Percentiles rank a stretch among this genome's conserved stretches.
These are phyloP conservation scores for Lysiphlebus fabarum DNA, from an alignment of 1,140 invertebrate genomes.

Conservation along the genomic window DNA sequence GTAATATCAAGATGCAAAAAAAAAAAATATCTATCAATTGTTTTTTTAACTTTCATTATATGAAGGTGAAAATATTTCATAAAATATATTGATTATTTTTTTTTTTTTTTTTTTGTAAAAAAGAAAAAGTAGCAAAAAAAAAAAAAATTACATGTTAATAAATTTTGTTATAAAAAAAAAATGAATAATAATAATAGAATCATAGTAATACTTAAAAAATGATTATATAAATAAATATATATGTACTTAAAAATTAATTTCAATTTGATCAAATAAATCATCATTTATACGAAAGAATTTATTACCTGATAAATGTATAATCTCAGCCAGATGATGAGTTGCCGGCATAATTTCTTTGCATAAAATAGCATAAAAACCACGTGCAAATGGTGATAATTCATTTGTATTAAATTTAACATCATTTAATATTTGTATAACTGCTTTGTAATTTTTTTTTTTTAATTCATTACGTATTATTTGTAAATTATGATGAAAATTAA, in stretches of 20 bases:
- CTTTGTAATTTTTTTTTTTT: slow-evolving; percentile 32
- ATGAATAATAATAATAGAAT: background rate
- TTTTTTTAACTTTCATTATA: too few relatives aligned
- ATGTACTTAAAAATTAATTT: background rate
- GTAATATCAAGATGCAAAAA: too few relatives aligned
- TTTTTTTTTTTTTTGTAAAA: too few relatives aligned
- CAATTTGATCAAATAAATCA: background rate
- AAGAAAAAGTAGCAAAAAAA: too few relatives aligned
- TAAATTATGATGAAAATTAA: slow-evolving; percentile 32
- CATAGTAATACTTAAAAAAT: background rate
- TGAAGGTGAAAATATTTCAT: too few relatives aligned
- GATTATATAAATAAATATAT: background rate
- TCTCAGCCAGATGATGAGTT: slow-evolving; percentile 27
- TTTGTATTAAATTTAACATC: slow-evolving; percentile 17
- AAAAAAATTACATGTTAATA: slow-evolving; percentile 9
- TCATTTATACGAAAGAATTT: slow-evolving; percentile 22
- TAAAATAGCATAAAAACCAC: slow-evolving; percentile 33
- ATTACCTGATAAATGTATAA: slow-evolving; percentile 36
- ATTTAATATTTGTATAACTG: slow-evolving; percentile 31
- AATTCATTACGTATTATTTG: slow-evolving; percentile 30
- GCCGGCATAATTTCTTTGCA: slow-evolving; percentile 30
- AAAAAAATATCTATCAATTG: too few relatives aligned
- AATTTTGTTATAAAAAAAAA: background rate
- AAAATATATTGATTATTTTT: too few relatives aligned
- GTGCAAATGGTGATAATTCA: slow-evolving; percentile 19